Conservation (phyloP, 1,140 invertebrate genomes). For the Acyrthosiphon pisum region DNA sequence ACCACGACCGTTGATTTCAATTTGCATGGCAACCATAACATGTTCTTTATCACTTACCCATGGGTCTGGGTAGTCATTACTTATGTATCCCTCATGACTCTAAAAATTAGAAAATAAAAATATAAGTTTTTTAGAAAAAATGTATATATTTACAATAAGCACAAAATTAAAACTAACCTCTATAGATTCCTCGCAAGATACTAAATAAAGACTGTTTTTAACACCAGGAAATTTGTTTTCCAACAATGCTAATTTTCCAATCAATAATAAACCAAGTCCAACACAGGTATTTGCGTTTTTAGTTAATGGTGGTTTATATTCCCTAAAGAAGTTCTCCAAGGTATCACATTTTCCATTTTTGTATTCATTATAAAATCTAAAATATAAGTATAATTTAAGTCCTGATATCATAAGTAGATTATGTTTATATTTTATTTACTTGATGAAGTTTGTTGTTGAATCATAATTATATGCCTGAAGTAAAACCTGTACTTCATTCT, state of each 20-base stretch:
- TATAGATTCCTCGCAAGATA: constrained; percentile 87
- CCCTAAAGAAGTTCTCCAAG: constrained; percentile 74
- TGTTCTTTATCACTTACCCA: constrained; percentile 80
- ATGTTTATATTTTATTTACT: constrained; percentile 62
- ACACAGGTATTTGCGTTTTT: constrained; percentile 85
- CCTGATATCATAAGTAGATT: no score
- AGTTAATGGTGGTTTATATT: constrained; percentile 80
- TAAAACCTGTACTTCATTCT: constrained; percentile 77
- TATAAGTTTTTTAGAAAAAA: neutral
- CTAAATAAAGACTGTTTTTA: constrained; percentile 73
- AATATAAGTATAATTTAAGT: neutral
- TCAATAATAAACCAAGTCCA: constrained; percentile 80
- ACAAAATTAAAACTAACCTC: constrained; percentile 74
- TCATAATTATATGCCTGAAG: constrained; percentile 83
- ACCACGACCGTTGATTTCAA: constrained; percentile 74
- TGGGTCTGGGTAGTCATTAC: constrained; percentile 60
- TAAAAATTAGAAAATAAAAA: neutral
- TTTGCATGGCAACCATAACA: constrained; percentile 80
- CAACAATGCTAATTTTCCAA: constrained; percentile 68
- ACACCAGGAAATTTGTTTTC: constrained; percentile 70
- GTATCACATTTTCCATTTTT: constrained; percentile 69
- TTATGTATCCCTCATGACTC: constrained; percentile 64
- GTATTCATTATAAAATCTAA: constrained; percentile 77
- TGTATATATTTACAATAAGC: neutral
- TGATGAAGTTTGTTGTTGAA: constrained; percentile 83